Evolutionary conservation across 2,888 invertebrate genomes (phyloP), one percentile per base, ranked within the genome.

Genomic region (Charanyca ferruginea): DNA sequence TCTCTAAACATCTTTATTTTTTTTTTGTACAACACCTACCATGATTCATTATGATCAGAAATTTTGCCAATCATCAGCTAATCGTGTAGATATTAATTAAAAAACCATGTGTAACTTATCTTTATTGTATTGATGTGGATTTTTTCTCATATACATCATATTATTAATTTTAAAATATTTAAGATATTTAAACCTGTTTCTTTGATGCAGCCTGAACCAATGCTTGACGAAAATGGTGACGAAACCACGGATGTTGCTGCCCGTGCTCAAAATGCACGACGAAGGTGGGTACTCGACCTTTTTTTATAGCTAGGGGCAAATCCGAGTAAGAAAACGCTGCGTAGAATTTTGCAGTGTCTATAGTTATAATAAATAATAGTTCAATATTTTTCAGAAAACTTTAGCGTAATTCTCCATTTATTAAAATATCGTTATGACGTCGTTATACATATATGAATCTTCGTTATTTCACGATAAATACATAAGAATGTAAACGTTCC

Each of bases 211-310:
- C 66, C 61, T 16, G 87, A 87, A 58, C 79, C 86, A 0, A 47
- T 69, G 8, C 48, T 80, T 18, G 88, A 89, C 2, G 89, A 89
- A 20, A 73, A 80, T 41, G 84, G 77, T 0, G 88, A 87, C 8
- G 81, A 83, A 13, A 54, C 65, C 1, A 62, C 75, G 0, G 85
- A 86, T 8, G 28, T 64, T 0, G 53, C 67, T 0, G 51, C 64
- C 1, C 81, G 86, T 5, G 78, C 77, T 3, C 78, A 79, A 16
- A 77, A 80, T 42, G 79, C 81, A 0, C 85, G 88, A 7, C 84
- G 87, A 58, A 87, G 89, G 89, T 88, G 60, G 1, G 69, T 69
- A 18, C 8, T 44, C 38, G 5, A 18, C 45, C 22, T 38, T 2
- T 38, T 1, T 20, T 9, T 2, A 18, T n/a, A 5, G 32, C 13